Evolutionary conservation across 2,113 vertebrate species (phyloP).

Genomic region (Leptobrachium leishanense): DNA sequence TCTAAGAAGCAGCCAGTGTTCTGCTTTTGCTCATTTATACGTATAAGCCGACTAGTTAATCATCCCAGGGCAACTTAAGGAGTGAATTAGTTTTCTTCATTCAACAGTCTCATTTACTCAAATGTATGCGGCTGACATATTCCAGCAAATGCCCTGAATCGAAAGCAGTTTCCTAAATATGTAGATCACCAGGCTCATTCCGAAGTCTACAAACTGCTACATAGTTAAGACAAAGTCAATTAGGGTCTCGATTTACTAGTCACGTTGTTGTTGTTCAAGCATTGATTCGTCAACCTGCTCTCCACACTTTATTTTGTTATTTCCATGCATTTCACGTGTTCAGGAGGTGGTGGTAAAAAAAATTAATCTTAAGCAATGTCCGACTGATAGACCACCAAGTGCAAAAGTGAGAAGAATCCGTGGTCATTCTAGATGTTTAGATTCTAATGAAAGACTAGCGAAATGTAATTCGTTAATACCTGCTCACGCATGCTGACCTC

Average conservation of each 20-base stretch:
- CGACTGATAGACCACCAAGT: no score
- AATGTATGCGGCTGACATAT: slow-evolving; percentile 30
- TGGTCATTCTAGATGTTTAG: no score
- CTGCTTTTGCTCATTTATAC: slow-evolving; percentile 54
- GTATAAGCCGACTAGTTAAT: slow-evolving; percentile 64
- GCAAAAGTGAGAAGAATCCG: no score
- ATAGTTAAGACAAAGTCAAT: not conserved
- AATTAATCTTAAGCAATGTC: no score
- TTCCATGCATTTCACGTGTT: no score
- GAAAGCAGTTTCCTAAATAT: not conserved
- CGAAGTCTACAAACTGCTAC: not conserved
- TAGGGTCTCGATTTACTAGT: not conserved
- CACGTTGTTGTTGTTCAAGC: not conserved
- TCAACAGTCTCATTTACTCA: slow-evolving; percentile 57
- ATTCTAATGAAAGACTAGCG: no score
- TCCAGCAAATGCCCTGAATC: slow-evolving; percentile 3
- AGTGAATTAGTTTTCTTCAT: slow-evolving; percentile 64
- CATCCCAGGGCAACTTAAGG: slow-evolving; percentile 58
- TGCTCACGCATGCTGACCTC: no score
- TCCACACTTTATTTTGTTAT: not conserved
- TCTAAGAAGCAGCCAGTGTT: slow-evolving; percentile 60
- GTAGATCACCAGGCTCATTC: slow-evolving; percentile 34
- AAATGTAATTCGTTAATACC: no score
- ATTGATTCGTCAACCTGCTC: not conserved
- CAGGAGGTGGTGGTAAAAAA: no score